A percentile compares a stretch with the other conserved stretches of the same genome.
phyloP scores from a whole-genome alignment of 2,113 vertebrate genomes.

The Calyptommatus sinebrachiatus region DNA sequence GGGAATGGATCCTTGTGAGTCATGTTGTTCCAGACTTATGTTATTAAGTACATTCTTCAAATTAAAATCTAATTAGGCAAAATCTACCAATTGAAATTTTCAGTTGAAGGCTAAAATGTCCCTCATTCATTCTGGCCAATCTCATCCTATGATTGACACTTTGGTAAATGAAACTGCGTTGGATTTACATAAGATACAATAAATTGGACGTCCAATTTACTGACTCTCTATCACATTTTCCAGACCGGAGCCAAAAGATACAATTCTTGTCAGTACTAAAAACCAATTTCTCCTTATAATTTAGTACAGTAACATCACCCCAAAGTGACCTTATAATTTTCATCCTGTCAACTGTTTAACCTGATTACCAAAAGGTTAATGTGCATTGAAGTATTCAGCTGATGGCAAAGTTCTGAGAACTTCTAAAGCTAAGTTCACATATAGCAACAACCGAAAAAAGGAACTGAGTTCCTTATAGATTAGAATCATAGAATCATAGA shows the following conservation, averaged over 20 bases:
- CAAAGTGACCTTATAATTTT: not conserved
- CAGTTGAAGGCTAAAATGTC: slow-evolving; percentile 27
- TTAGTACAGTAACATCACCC: not conserved
- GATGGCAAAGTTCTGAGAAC: too few species aligned
- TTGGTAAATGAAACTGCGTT: not conserved
- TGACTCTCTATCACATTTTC: slow-evolving; percentile 17
- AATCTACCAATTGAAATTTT: slow-evolving; percentile 4
- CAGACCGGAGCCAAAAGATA: slow-evolving; percentile 32
- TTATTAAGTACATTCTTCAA: not conserved
- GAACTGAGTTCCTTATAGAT: too few species aligned
- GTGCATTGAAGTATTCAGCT: too few species aligned
- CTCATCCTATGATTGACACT: slow-evolving; percentile 6
- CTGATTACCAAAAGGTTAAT: too few species aligned
- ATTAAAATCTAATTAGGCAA: too few species aligned
- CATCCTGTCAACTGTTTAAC: too few species aligned
- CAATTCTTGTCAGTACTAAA: slow-evolving; percentile 10
- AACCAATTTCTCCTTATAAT: slow-evolving; percentile 14
- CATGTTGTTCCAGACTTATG: too few species aligned
- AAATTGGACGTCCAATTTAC: slow-evolving; percentile 14
- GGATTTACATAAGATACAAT: slow-evolving; percentile 4
- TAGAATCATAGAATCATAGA: too few species aligned
- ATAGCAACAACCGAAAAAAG: too few species aligned
- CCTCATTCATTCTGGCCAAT: slow-evolving; percentile 10
- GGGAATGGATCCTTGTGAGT: too few species aligned
- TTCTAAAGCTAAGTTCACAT: too few species aligned